Conservation (phyloP, 2,888 invertebrate genomes). For the Lomographa bimaculata region DNA sequence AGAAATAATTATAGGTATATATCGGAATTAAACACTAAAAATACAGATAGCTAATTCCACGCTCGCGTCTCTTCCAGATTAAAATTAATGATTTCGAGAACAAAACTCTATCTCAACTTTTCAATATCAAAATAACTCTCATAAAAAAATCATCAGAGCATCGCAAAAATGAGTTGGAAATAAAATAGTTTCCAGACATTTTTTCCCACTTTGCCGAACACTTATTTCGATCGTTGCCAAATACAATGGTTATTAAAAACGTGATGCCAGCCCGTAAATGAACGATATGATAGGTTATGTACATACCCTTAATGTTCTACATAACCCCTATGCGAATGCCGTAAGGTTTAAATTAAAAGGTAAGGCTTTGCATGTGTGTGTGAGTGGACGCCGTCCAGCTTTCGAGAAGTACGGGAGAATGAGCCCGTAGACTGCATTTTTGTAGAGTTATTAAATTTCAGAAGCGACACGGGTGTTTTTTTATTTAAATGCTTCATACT, state of each 20-base stretch:
- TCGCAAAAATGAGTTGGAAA: no score
- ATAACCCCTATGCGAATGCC: slow-evolving; percentile 21
- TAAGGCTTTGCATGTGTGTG: slow-evolving; percentile 43
- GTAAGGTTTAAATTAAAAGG: slow-evolving; percentile 22
- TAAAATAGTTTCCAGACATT: slow-evolving; percentile 53
- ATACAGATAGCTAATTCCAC: no score
- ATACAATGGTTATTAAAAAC: slow-evolving; percentile 83
- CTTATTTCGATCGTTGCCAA: slow-evolving; percentile 81
- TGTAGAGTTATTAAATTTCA: slow-evolving; percentile 44
- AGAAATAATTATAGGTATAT: no score
- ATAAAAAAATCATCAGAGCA: slow-evolving; percentile 3
- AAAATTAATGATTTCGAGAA: no score
- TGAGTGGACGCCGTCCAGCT: slow-evolving; percentile 76
- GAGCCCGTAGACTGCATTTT: slow-evolving; percentile 58
- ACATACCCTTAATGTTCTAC: slow-evolving; percentile 8
- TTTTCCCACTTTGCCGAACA: slow-evolving; percentile 54
- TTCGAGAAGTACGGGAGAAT: slow-evolving; percentile 67
- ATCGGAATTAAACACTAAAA: no score
- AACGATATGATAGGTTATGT: slow-evolving; percentile 20
- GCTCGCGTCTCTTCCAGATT: no score
- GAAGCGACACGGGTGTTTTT: no score
- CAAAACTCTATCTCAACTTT: no score
- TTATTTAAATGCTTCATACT: no score
- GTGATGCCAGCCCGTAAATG: slow-evolving; percentile 61
- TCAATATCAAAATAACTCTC: neutral